Base-by-base conservation (phyloP, 2,797 vertebrate species). In the Lagocephalus sceleratus region DNA sequence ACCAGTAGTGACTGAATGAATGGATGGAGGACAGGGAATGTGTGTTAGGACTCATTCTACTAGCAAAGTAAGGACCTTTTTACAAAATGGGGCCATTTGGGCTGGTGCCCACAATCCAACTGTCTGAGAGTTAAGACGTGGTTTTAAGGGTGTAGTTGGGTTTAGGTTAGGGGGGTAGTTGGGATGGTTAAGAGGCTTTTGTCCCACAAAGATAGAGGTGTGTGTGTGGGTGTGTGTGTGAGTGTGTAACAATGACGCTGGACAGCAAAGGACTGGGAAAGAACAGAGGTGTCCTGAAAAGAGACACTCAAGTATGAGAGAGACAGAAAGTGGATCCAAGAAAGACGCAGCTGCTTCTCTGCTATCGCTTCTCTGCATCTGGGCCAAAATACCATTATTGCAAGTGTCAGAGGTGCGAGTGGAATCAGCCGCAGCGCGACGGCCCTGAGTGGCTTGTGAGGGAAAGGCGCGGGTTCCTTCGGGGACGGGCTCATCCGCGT, bases 311-410 rank as follows among this genome's bases (percentile, higher is more conserved):
- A 87, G 85, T 83, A 82, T 82, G 83, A 86, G 81, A 71, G 71
- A 66, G 66, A 56, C 61, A 57, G 66, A 73, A 61, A 68, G 72
- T 67, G 50, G 43, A 73, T 71, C 71, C 60, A 63, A 79, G 77
- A 84, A 80, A 87, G 84, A 82, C 93, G 91, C 93, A 92, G 90
- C 91, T 92, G 92, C 91, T 87, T 82, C 85, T 79, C 83, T 81
- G 89, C 93, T 94, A 94, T 95, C 93, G 87, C 90, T 88, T 87
- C 88, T 87, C 89, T 90, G 88, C 92, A 94, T 93, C 91, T 90
- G 88, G 88, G 90, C 92, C 90, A 87, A 91, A 93, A 97, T 92
- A 90, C 94, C 91, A 96, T 97, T 94, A 95, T 94, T 93, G 92
- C 91, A 84, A 86, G 91, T 96, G 95, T 98, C 95, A 97, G 92